phyloP scores from a whole-genome alignment of 2,888 invertebrate species.

The Pilophorus perplexus region DNA sequence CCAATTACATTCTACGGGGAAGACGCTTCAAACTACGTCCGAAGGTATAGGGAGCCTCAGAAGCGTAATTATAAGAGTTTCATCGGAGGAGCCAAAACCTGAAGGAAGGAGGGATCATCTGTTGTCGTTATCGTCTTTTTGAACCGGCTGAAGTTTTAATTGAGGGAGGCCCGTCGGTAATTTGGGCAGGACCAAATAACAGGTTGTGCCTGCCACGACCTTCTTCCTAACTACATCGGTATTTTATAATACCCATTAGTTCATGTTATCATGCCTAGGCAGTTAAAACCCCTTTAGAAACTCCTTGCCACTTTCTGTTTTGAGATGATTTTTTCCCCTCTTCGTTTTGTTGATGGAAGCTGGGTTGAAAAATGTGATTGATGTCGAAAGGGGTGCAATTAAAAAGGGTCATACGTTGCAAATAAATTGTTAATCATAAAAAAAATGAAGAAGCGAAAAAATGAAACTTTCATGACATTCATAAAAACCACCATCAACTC shows the following conservation, averaged over 20 bases:
- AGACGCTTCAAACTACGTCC: neutral
- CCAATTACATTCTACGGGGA: constrained; percentile 34
- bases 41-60: constrained; percentile 5
- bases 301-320: constrained; percentile 5
- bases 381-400: no score
- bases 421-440: no score
- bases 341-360: no score
- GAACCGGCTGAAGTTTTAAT: constrained; percentile 47
- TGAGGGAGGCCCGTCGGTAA: constrained; percentile 44
- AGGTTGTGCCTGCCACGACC: constrained; percentile 43
- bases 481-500: no score
- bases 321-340: neutral
- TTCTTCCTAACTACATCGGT: constrained; percentile 45
- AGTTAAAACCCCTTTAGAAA: constrained; percentile 34
- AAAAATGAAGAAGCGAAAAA: no score
- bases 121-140: constrained; percentile 48
- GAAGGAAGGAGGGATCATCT: constrained; percentile 27
- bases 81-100: constrained; percentile 18
- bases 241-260: constrained; percentile 46
- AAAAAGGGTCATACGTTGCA: no score
- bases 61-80: constrained; percentile 44
- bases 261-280: constrained; percentile 42
- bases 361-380: no score
- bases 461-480: no score
- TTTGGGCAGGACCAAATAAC: constrained; percentile 45